Percentiles rank a stretch among this genome's conserved stretches.
phyloP scores from a whole-genome alignment of 2,888 invertebrate species.

The Brachylomia viminalis region DNA sequence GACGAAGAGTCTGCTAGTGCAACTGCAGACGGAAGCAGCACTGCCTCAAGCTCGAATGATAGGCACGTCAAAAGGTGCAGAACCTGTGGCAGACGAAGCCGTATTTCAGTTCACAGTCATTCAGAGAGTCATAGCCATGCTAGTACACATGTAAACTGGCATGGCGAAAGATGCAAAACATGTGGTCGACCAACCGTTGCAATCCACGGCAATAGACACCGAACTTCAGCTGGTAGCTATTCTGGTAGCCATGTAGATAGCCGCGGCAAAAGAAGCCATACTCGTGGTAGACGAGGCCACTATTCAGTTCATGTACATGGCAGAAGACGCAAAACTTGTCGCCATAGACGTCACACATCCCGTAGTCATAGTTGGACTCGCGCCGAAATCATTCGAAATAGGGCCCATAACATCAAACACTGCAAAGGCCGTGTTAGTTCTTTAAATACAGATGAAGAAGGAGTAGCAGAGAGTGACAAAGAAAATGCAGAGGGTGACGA shows the following conservation, averaged over 20 bases:
- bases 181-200: background rate
- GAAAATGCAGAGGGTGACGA: background rate
- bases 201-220: background rate
- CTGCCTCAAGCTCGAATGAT: background rate
- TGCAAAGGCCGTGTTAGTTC: background rate
- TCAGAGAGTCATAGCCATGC: no score
- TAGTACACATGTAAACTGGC: no score
- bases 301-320: background rate
- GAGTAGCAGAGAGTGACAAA: background rate
- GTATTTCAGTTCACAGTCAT: background rate
- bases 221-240: background rate
- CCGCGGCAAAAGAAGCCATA: background rate
- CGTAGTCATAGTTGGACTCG: background rate
- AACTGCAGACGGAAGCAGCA: background rate
- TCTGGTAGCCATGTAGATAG: background rate
- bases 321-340: background rate
- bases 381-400: background rate
- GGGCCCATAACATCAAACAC: background rate
- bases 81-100: background rate
- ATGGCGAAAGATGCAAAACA: no score
- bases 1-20: no score
- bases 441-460: background rate
- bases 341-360: background rate
- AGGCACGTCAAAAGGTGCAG: background rate
- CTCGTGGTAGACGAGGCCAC: background rate